Evolutionary conservation across 2,888 invertebrate species (phyloP).

Genomic region (Lobophora halterata): DNA sequence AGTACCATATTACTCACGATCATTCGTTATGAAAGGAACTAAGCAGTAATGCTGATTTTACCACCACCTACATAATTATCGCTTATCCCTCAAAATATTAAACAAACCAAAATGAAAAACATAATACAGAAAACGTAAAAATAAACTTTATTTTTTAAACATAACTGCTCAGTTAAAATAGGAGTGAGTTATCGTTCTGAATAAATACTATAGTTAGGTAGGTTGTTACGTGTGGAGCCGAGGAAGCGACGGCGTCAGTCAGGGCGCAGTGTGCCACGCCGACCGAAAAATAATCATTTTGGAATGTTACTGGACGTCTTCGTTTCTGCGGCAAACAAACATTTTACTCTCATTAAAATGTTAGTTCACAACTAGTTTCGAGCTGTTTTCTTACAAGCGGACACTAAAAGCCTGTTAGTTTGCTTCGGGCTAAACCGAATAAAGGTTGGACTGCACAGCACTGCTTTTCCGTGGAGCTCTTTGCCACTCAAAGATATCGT

Average conservation of each 20-base stretch:
- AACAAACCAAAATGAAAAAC: conserved; percentile 48
- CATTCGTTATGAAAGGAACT: too few relatives aligned
- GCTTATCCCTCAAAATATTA: too few relatives aligned
- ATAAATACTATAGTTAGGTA: conserved; percentile 58
- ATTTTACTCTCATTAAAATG: conserved; percentile 61
- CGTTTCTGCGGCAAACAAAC: conserved; percentile 76
- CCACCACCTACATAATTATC: too few relatives aligned
- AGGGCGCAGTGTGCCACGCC: conserved; percentile 40
- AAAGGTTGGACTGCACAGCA: too few relatives aligned
- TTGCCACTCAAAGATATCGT: too few relatives aligned
- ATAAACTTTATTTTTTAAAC: conserved; percentile 75
- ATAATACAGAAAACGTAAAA: conserved; percentile 72
- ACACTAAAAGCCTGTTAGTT: conserved; percentile 17
- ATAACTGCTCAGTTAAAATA: conserved; percentile 61
- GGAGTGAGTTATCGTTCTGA: conserved; percentile 47
- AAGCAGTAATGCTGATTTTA: conserved; percentile 12
- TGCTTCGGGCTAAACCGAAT: too few relatives aligned
- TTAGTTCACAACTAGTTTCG: conserved; percentile 46
- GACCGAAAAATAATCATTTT: conserved; percentile 65
- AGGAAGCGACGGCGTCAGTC: conserved; percentile 32
- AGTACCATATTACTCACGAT: too few relatives aligned
- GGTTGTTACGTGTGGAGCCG: conserved; percentile 32
- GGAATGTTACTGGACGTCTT: conserved; percentile 77
- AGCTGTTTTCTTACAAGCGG: conserved; percentile 15
- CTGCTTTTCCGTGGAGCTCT: too few relatives aligned